Conservation (phyloP, 1,140 invertebrate species). For the Neocloeon triangulifer region DNA sequence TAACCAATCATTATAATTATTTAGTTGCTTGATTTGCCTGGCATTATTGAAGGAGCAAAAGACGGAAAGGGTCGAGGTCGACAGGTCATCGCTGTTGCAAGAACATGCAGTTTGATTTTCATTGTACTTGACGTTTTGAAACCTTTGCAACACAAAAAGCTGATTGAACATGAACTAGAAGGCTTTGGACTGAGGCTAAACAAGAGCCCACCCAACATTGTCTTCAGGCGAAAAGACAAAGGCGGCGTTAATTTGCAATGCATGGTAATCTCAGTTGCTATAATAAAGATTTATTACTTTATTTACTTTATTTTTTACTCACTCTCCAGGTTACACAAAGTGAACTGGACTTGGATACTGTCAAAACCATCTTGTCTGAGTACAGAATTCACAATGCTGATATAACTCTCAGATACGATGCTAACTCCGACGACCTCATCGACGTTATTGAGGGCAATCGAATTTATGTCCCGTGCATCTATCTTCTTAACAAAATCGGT, state of each 20-base stretch:
- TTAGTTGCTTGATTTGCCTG: slow-evolving; percentile 89
- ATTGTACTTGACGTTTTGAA: slow-evolving; percentile 97
- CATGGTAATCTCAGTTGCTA: neutral
- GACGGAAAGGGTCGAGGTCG: slow-evolving; percentile 95
- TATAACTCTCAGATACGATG: slow-evolving; percentile 82
- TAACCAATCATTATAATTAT: slow-evolving; percentile 8
- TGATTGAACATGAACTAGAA: slow-evolving; percentile 96
- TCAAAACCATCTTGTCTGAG: slow-evolving; percentile 90
- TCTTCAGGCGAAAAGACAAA: slow-evolving; percentile 93
- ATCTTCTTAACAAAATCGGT: slow-evolving; percentile 97
- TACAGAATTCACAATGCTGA: slow-evolving; percentile 99
- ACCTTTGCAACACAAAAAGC: slow-evolving; percentile 84
- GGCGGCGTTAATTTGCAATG: slow-evolving; percentile 80
- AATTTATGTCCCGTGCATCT: slow-evolving; percentile 95
- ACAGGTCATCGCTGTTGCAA: slow-evolving; percentile 97
- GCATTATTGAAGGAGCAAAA: slow-evolving; percentile 99
- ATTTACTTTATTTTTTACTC: too few species aligned
- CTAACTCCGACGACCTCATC: slow-evolving; percentile 92
- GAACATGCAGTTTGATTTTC: slow-evolving; percentile 95
- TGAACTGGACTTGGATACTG: slow-evolving; percentile 85
- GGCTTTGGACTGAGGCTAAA: slow-evolving; percentile 95
- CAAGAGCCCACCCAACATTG: slow-evolving; percentile 92
- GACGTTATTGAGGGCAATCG: slow-evolving; percentile 98
- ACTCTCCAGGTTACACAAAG: slow-evolving; percentile 77
- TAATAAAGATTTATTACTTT: neutral